Evolutionary conservation across 2,888 invertebrate species (phyloP), one percentile per base, ranked within the genome.

Genomic region (Leptothorax acervorum): DNA sequence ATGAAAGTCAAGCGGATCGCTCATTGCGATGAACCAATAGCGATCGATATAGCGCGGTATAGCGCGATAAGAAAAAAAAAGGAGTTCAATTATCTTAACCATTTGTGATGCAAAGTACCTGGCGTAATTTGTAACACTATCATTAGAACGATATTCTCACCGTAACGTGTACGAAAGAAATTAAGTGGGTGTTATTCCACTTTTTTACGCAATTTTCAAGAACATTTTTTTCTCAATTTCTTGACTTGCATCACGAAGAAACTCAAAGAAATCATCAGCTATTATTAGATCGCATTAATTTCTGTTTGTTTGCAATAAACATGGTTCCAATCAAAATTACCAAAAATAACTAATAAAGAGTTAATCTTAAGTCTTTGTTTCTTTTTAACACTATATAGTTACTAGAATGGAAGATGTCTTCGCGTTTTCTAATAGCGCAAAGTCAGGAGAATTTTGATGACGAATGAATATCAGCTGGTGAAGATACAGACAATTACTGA

Each of bases 191-290:
- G 48, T 31, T 68, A 31, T 42, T 68, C 28, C 9, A 57, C 5
- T 39, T 68, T 68, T 55, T 57, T 31, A 3, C 9, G 6, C 28
- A 51, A 51, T 68, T 48, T 35, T 23, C 73, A 18, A 28, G 8
- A 39, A 39, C 2, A 18, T 1, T 70, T 23, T 48, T 23, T 31
- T 18, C 15, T 35, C 75, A 57, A 35, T 39, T 31, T 65, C 3
- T 12, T 2, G 18, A 35, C 15, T 35, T 9, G 12, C 12, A 1
- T 75, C 2, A 63, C 23, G 5, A 57, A 23, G 55, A 73, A 66
- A n/a, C 11, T 55, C 73, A 23, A 66, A 63, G 65, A 78, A 83
- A 84, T 83, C 62, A 68, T 84, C 78, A 63, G 74, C 74, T 48
- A 48, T 35, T 74, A 73, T 39, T 39, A 12, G n/a, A 15, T 28